These are phyloP conservation scores for Megaustenia siamemsis DNA, from an alignment of 2,888 invertebrate species.

Conservation along the genomic window DNA sequence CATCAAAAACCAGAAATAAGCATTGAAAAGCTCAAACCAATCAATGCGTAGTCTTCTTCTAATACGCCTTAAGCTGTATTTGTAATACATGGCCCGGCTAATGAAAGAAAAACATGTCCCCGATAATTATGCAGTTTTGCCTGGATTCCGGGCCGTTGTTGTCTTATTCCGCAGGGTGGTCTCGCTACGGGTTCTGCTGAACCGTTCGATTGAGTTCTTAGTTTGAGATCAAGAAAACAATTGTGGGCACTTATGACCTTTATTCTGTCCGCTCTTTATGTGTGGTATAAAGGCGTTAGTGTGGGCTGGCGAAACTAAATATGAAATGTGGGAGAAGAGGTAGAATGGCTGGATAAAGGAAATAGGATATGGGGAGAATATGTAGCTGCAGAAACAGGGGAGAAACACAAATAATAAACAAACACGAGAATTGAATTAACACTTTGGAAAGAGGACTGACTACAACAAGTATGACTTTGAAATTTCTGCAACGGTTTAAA, in stretches of 20 bases:
- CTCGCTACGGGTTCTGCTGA: neutral
- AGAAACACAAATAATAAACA: too few relatives aligned
- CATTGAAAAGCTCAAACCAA: neutral
- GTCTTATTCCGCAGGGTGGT: neutral
- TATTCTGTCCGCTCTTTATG: neutral
- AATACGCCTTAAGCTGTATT: neutral
- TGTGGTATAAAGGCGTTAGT: neutral
- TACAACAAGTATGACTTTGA: too few relatives aligned
- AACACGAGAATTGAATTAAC: too few relatives aligned
- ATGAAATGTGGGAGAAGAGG: too few relatives aligned
- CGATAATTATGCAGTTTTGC: neutral
- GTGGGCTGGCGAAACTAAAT: too few relatives aligned
- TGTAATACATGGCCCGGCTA: neutral
- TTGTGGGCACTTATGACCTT: neutral
- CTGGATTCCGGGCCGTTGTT: neutral
- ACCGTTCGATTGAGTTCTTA: neutral
- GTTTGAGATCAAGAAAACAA: neutral
- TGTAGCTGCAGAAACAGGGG: too few relatives aligned
- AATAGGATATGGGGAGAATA: too few relatives aligned
- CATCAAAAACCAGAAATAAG: too few relatives aligned
- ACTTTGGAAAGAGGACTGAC: too few relatives aligned
- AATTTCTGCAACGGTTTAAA: too few relatives aligned
- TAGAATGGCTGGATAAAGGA: too few relatives aligned
- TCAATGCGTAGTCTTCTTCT: neutral
- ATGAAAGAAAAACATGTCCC: conserved; percentile 15